Base-by-base conservation (phyloP, 2,797 vertebrate genomes). In the Amphiprion clarkii region DNA sequence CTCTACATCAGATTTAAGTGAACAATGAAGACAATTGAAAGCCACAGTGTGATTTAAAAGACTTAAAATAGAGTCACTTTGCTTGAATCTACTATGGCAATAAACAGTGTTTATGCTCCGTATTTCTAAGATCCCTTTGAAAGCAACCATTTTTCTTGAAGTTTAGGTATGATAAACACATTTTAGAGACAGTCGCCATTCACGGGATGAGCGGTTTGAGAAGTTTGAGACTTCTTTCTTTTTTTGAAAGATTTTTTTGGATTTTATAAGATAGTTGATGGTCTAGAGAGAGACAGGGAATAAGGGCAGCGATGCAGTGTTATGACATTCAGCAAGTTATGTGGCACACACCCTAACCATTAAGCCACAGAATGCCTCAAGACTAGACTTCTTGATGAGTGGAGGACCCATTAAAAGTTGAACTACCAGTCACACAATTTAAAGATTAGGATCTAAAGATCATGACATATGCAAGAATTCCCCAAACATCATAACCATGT, bases 151-250 rank as follows among this genome's bases (percentile, higher is more conserved):
- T 76, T 82, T 17, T 17, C 27, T 5, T 16, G 14, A 64, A 53
- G 23, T 52, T 16, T 53, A 65, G 75, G 59, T 65, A 62, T 59
- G 52, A 23, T 52, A 29, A 56, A 57, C 56, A 44, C 48, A 82
- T 57, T 70, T 70, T 33, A 57, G 39, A 67, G 60, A 60, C 60
- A 23, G 57, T 10, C 23, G 4, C 51, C 17, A 52, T 64, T 81
- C 39, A 57, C 19, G 23, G 21, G 23, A 62, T 69, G 27, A 53
- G 59, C 25, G 4, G 67, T 52, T 67, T 54, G 57, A 71, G 60
- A 48, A 3, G 67, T 52, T 63, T 54, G 57, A 71, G 60, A 48
- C 39, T 36, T 57, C 42, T 44, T 44, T 44, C 4, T 69, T 29
- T 19, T 19, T 48, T 48, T n/a, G 13, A 29, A 51, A 9, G 9